Conservation (phyloP, 2,113 vertebrate genomes). For the Azemiops feae region DNA sequence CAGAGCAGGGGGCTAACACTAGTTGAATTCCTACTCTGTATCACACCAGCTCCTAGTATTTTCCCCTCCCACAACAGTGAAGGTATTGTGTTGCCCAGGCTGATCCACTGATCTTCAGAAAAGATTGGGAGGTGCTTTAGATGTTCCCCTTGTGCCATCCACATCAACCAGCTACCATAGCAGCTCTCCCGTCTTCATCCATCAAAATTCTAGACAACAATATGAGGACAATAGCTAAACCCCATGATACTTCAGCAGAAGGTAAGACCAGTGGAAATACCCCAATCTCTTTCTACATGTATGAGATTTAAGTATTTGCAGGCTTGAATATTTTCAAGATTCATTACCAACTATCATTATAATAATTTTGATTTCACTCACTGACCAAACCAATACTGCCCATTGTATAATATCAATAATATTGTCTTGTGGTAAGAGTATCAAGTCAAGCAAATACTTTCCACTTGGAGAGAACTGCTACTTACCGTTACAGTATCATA, state of each 20-base stretch:
- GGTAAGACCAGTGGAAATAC: neutral
- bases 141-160: neutral
- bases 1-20: neutral
- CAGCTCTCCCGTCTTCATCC: neutral
- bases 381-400: neutral
- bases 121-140: neutral
- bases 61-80: neutral
- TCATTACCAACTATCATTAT: neutral
- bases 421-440: neutral
- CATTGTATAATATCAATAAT: neutral
- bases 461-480: neutral
- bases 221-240: neutral
- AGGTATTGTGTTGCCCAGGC: neutral
- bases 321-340: neutral
- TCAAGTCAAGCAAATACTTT: neutral
- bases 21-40: neutral
- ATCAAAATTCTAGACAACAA: neutral
- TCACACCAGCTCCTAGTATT: neutral
- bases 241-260: neutral
- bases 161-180: neutral
- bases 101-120: neutral
- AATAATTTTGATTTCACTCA: neutral
- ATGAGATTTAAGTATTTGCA: neutral
- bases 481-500: constrained; percentile 66
- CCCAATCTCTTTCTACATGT: neutral